phyloP scores from a whole-genome alignment of 1,140 invertebrate genomes.

The Zaprionus kolodkinae region DNA sequence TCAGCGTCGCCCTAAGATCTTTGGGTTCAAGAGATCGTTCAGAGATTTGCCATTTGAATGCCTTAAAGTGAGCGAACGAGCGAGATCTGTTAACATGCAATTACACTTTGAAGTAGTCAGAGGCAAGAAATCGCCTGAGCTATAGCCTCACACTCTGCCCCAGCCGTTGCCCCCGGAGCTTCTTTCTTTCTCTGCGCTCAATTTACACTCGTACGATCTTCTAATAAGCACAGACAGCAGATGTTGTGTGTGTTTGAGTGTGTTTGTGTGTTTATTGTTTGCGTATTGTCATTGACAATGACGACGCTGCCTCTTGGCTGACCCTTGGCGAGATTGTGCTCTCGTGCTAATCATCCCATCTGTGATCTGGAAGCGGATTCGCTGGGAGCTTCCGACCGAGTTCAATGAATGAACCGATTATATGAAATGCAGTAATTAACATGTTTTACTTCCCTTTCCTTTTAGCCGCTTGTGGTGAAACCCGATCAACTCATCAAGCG shows the following conservation, averaged over 20 bases:
- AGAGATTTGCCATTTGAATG: slow-evolving; percentile 1
- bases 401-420: slow-evolving; percentile 56
- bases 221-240: slow-evolving; percentile 45
- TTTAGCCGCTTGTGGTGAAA: slow-evolving; percentile 96
- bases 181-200: slow-evolving; percentile 40
- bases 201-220: slow-evolving; percentile 77
- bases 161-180: slow-evolving; percentile 35
- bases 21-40: not conserved
- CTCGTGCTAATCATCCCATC: not conserved
- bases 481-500: slow-evolving; percentile 99
- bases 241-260: slow-evolving; percentile 35
- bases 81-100: slow-evolving; percentile 34
- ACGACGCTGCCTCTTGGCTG: slow-evolving; percentile 61
- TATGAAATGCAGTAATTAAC: slow-evolving; percentile 17
- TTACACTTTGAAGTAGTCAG: slow-evolving; percentile 26
- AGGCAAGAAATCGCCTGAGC: slow-evolving; percentile 34
- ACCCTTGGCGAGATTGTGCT: slow-evolving; percentile 54
- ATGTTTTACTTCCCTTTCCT: slow-evolving; percentile 22
- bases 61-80: slow-evolving; percentile 7
- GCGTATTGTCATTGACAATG: slow-evolving; percentile 74
- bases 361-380: slow-evolving; percentile 35
- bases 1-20: slow-evolving; percentile 6
- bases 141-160: not conserved
- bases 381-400: slow-evolving; percentile 12
- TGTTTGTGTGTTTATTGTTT: slow-evolving; percentile 35